These are phyloP conservation scores for Buathra laborator DNA, from an alignment of 2,888 invertebrate species.

Conservation along the genomic window DNA sequence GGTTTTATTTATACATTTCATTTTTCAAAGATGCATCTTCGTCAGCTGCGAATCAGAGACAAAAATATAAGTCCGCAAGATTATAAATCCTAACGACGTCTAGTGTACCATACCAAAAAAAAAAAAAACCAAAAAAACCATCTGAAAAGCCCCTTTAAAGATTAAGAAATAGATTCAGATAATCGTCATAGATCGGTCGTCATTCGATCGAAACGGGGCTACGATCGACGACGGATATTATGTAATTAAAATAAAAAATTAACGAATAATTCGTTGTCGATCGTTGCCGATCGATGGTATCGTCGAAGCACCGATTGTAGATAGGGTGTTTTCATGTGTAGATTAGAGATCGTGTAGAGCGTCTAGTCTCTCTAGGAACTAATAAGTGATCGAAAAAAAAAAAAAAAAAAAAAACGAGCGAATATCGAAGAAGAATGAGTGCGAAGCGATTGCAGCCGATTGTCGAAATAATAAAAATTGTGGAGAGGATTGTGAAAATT, in stretches of 20 bases:
- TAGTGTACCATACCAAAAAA: constrained; percentile 82
- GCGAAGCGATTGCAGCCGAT: constrained; percentile 38
- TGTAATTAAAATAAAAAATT: constrained; percentile 35
- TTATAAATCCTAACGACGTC: constrained; percentile 80
- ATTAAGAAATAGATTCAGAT: constrained; percentile 60
- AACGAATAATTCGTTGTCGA: constrained; percentile 33
- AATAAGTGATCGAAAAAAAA: constrained; percentile 56
- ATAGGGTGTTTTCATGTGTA: constrained; percentile 85
- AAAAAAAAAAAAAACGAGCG: constrained; percentile 36
- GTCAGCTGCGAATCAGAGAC: constrained; percentile 23
- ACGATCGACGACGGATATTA: constrained; percentile 45
- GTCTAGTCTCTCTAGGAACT: constrained; percentile 80
- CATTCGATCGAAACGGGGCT: constrained; percentile 32
- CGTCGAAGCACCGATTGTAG: constrained; percentile 80
- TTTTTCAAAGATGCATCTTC: constrained; percentile 35
- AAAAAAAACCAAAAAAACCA: constrained; percentile 41
- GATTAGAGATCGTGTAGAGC: constrained; percentile 82
- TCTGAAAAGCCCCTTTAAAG: constrained; percentile 45
- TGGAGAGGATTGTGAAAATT: constrained; percentile 3
- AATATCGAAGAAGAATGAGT: constrained; percentile 47
- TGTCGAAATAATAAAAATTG: constrained; percentile 25
- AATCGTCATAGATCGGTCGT: constrained; percentile 54
- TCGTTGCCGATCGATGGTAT: constrained; percentile 65
- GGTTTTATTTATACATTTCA: background rate
- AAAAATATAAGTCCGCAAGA: constrained; percentile 49